Percentiles rank a stretch among this genome's conserved stretches.
Conservation (phyloP, 2,888 invertebrate genomes). For the Chymomyza fuscimana region DNA sequence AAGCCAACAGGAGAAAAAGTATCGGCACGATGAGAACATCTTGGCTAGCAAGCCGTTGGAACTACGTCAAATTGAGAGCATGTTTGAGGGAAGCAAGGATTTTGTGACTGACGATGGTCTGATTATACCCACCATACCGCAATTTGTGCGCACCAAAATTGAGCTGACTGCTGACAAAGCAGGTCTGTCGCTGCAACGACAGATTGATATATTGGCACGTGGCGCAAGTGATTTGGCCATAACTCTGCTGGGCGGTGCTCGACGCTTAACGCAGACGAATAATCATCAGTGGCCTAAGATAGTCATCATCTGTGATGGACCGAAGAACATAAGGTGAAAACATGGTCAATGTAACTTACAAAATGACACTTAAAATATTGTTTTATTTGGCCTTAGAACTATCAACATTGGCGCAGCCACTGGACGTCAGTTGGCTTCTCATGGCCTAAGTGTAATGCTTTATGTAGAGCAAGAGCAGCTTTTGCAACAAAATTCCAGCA, state of each 20-base stretch:
- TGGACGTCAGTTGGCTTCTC: slow-evolving; percentile 89
- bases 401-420: slow-evolving; percentile 87
- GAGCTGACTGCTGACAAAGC: slow-evolving; percentile 85
- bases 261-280: slow-evolving; percentile 91
- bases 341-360: neutral
- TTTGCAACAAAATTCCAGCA: slow-evolving; percentile 79
- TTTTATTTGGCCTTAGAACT: slow-evolving; percentile 53
- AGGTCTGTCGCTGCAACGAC: slow-evolving; percentile 85
- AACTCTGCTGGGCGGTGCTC: slow-evolving; percentile 90
- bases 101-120: slow-evolving; percentile 87
- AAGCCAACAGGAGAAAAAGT: slow-evolving; percentile 80
- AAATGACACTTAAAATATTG: slow-evolving; percentile 9
- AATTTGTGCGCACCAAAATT: slow-evolving; percentile 84
- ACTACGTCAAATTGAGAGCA: slow-evolving; percentile 85
- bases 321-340: slow-evolving; percentile 49
- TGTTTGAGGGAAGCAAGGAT: slow-evolving; percentile 72
- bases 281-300: slow-evolving; percentile 93
- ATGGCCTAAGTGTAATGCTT: slow-evolving; percentile 87
- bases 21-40: slow-evolving; percentile 93
- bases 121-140: slow-evolving; percentile 87
- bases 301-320: slow-evolving; percentile 84
- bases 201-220: slow-evolving; percentile 89
- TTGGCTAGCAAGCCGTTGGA: slow-evolving; percentile 84
- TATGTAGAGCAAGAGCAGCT: slow-evolving; percentile 81
- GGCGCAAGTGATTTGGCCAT: slow-evolving; percentile 92